Percentiles rank a stretch among this genome's conserved stretches.
These are phyloP conservation scores for Idaea aversata DNA, from an alignment of 2,888 invertebrate species.

Conservation along the genomic window DNA sequence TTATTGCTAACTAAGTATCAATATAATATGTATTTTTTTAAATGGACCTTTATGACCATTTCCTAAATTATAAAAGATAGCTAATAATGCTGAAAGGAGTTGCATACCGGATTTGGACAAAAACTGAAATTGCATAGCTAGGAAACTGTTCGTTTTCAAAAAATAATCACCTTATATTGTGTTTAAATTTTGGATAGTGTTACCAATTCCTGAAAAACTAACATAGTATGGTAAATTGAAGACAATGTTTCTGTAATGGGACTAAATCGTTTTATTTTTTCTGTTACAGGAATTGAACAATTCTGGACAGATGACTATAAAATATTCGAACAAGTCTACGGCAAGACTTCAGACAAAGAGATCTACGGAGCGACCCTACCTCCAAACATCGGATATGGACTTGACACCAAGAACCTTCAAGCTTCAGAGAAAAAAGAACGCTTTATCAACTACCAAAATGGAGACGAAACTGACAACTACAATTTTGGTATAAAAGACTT, in stretches of 20 bases:
- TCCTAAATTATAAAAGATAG: too few relatives aligned
- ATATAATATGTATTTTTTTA: too few relatives aligned
- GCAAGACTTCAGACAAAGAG: constrained; percentile 67
- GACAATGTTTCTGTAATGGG: constrained; percentile 9
- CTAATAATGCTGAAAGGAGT: too few relatives aligned
- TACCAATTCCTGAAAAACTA: too few relatives aligned
- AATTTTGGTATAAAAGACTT: constrained; percentile 32
- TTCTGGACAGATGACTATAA: constrained; percentile 72
- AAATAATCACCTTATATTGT: too few relatives aligned
- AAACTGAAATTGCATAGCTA: too few relatives aligned
- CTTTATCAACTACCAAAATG: constrained; percentile 35
- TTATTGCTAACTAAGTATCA: too few relatives aligned
- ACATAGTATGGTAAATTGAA: constrained; percentile 12
- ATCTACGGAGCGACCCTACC: constrained; percentile 59
- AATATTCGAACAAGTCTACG: constrained; percentile 66
- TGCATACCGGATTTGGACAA: too few relatives aligned
- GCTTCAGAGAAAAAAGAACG: constrained; percentile 57
- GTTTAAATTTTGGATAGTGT: too few relatives aligned
- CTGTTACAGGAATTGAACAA: constrained; percentile 56
- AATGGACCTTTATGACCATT: too few relatives aligned
- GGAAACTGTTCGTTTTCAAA: too few relatives aligned
- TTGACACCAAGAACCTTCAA: constrained; percentile 34
- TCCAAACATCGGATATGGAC: constrained; percentile 37
- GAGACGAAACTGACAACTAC: constrained; percentile 39
- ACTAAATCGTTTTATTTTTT: constrained; percentile 11